These are phyloP conservation scores for Catostomus latipinnis DNA, from an alignment of 2,797 vertebrate genomes.

Conservation along the genomic window DNA sequence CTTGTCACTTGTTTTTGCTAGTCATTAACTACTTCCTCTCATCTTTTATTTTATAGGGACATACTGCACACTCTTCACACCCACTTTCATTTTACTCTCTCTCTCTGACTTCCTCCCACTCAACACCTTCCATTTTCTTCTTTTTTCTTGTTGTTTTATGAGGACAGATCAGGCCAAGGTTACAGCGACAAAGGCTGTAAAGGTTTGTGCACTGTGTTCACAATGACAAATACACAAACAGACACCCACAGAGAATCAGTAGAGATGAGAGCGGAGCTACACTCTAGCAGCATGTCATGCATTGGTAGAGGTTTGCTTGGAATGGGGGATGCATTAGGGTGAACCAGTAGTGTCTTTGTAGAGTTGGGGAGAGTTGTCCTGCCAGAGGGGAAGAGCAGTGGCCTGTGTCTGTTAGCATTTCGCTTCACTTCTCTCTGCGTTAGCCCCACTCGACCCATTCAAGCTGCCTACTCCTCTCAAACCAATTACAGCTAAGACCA, in stretches of 20 bases:
- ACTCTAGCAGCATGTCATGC: neutral
- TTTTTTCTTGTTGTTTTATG: conserved; percentile 13
- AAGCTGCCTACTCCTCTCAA: conserved; percentile 44
- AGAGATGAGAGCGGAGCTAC: neutral
- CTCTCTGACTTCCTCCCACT: conserved; percentile 33
- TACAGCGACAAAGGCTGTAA: conserved; percentile 26
- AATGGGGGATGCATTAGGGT: neutral
- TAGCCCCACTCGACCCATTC: conserved; percentile 22
- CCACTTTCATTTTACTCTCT: conserved; percentile 37
- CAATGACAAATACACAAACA: conserved; percentile 8
- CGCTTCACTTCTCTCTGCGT: conserved; percentile 1
- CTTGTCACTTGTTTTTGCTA: neutral
- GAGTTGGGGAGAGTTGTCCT: conserved; percentile 27
- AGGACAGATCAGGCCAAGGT: conserved; percentile 19
- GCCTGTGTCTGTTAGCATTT: conserved; percentile 38
- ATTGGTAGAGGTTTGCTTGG: neutral
- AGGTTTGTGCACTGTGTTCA: conserved; percentile 22
- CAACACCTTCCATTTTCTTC: conserved; percentile 18
- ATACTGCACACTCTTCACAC: conserved; percentile 10
- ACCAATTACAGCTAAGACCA: neutral
- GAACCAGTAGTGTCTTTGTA: neutral
- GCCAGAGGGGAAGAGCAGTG: conserved; percentile 42
- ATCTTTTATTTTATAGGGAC: conserved; percentile 34
- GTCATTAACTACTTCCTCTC: conserved; percentile 37
- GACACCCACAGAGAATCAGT: conserved; percentile 7